phyloP scores from a whole-genome alignment of 1,140 invertebrate genomes.

The Panulirus ornatus region DNA sequence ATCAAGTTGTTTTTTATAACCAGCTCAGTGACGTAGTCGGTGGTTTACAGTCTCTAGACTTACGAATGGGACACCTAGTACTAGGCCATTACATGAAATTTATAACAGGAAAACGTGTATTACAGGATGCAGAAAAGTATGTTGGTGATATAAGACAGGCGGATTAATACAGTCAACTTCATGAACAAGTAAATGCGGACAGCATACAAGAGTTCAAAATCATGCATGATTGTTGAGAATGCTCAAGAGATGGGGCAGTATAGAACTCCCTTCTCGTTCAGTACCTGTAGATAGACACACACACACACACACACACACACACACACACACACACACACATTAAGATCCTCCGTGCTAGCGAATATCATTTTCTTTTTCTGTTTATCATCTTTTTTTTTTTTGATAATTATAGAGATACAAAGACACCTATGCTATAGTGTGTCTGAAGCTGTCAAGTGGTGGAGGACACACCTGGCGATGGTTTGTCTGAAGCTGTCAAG shows the following conservation, averaged over 20 bases:
- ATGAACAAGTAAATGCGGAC: neutral
- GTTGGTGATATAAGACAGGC: neutral
- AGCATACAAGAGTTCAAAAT: neutral
- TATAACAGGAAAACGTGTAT: neutral
- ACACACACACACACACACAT: slow-evolving; percentile 28
- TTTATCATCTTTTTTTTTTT: slow-evolving; percentile 6
- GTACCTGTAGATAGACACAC: neutral
- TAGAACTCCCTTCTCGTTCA: neutral
- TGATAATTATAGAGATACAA: neutral
- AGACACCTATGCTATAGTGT: neutral
- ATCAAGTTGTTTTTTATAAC: too few relatives aligned
- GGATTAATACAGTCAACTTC: neutral
- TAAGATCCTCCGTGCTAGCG: neutral
- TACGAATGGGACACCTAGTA: too few relatives aligned
- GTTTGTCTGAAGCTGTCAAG: neutral
- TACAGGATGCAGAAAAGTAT: neutral
- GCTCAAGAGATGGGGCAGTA: neutral
- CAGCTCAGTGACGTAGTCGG: too few relatives aligned
- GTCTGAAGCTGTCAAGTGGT: neutral
- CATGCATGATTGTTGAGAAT: neutral
- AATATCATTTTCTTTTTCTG: neutral
- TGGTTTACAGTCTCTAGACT: too few relatives aligned
- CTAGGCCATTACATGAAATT: too few relatives aligned
- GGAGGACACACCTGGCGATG: neutral
- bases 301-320: slow-evolving; percentile 16